Evolutionary conservation across 2,113 vertebrate genomes (phyloP), one percentile per base, ranked within the genome.

Genomic region (Marcusenius ussheri): DNA sequence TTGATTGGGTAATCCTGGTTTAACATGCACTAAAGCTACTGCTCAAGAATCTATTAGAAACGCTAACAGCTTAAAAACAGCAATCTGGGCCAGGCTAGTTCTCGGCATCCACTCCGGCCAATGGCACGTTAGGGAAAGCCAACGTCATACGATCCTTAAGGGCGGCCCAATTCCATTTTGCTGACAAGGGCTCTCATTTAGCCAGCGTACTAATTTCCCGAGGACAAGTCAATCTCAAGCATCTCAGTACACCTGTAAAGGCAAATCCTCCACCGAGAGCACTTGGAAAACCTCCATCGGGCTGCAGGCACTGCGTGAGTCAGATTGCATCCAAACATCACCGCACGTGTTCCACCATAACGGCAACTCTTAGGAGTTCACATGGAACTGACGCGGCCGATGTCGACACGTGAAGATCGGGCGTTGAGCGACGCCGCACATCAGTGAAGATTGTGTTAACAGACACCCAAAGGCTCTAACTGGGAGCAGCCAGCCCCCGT

Each of bases 1-100:
- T 96, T 96, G 96, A 96, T 96, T 96, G 94, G 95, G 95, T 96
- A 96, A 96, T 96, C 96, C 96, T 95, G 95, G 95, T 96, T 96
- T 96, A 96, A 96, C 96, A 96, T 96, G 95, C 95, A 96, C 94
- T 96, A 96, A 96, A 96, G 95, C 96, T 95, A 95, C 95, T 95
- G 95, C 96, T 96, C 96, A 96, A 96, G 95, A 95, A 96, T 95
- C 95, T 96, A 96, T 96, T 96, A 96, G 93, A 91, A 95, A 94
- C 92, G 94, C 94, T 92, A 93, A 95, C 93, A 93, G 95, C 95
- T 96, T 96, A 96, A 95, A 95, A 94, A 91, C 93, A 96, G 95
- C 91, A 93, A 95, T 95, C 94, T 93, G 94, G 91, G 92, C 93
- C 93, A 39, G 80, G 88, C 9, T 66, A 50, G 50, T 3, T 56